These are phyloP conservation scores for Heteropelma amictum DNA, from an alignment of 2,888 invertebrate genomes.

Conservation along the genomic window DNA sequence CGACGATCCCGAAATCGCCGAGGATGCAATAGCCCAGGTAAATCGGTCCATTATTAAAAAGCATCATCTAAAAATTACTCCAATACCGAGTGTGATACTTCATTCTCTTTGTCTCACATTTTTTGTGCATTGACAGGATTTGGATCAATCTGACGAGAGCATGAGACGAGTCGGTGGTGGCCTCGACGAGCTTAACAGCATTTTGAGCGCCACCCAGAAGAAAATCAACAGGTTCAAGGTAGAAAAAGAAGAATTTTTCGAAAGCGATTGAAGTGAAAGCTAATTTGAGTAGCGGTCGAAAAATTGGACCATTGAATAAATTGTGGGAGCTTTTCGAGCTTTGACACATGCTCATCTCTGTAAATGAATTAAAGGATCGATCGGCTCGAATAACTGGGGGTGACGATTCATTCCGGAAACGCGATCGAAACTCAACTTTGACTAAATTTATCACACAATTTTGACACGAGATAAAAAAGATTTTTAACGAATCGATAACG, in stretches of 20 bases:
- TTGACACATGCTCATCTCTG: no score
- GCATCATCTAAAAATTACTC: no score
- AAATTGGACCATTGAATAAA: no score
- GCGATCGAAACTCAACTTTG: no score
- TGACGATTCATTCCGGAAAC: no score
- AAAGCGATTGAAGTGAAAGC: no score
- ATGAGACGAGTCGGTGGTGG: constrained; percentile 84
- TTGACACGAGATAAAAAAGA: neutral
- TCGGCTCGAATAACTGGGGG: no score
- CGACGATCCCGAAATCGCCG: constrained; percentile 61
- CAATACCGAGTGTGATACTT: no score
- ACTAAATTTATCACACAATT: neutral
- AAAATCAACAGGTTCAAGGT: constrained; percentile 93
- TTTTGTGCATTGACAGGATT: constrained; percentile 79
- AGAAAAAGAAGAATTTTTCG: constrained; percentile 39
- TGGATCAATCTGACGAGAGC: constrained; percentile 83
- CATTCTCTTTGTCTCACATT: constrained; percentile 34
- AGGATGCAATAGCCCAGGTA: constrained; percentile 65
- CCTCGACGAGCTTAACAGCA: constrained; percentile 88
- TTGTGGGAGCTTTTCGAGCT: no score
- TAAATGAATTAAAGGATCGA: no score
- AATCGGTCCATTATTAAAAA: no score
- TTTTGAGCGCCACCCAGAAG: constrained; percentile 89
- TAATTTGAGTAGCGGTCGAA: no score
- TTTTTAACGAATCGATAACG: neutral